Evolutionary conservation across 2,888 invertebrate species (phyloP), one percentile per base, ranked within the genome.

Genomic region (Bellardia bayeri): DNA sequence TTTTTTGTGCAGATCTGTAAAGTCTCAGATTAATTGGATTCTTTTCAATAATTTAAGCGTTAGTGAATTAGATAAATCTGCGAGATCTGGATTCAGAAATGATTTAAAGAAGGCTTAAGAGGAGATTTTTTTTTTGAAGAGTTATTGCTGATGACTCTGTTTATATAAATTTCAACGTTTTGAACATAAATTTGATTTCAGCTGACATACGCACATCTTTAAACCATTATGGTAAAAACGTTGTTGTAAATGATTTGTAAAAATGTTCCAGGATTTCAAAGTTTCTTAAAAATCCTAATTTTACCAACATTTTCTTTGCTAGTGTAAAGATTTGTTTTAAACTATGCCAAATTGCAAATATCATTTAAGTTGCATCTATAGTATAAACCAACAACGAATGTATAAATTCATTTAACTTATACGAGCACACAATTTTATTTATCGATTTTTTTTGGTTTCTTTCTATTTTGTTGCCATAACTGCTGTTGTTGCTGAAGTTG

Each of bases 401-500:
- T 13, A 63, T 63, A 37, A 61, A 58, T 81, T 75, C 85, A 81
- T 81, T 85, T 75, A 64, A 69, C 49, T 74, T 81, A 40, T 63
- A 56, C 0, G 23, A 23, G n/a, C n/a, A n/a, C 63, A 75, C 40
- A 80, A 80, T 75, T 75, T 75, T 64, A 85, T 85, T 80, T 75
- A 85, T 85, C 80, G 80, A 85, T 85, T 78, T 71, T 76, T 63
- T 80, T 64, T 6, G 16, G 9, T 74, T 58, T 63, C 37, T 40
- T 66, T 75, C 61, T 68, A 7, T 11, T 30, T 30, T 83, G n/a
- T 13, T 42, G 40, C 54, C 42, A 61, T 75, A 74, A 68, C 68
- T 69, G 68, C 49, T 69, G 66, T 71, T 54, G 30, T 56, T 63
- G 71, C 49, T 45, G 30, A 33, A 68, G 37, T 3, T 56, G 16